Evolutionary conservation across 2,113 vertebrate genomes (phyloP).

Genomic region (Silurus glanis): DNA sequence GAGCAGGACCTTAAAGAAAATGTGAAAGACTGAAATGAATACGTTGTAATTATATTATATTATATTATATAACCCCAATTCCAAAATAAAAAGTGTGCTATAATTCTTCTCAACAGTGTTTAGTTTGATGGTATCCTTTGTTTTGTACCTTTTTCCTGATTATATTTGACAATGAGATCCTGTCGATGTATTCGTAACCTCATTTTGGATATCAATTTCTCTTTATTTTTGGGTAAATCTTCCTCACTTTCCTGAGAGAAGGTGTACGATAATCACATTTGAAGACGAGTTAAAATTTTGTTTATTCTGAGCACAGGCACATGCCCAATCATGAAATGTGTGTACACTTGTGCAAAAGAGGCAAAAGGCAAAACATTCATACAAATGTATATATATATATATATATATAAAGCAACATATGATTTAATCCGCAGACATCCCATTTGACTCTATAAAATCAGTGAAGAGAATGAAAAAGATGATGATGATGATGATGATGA

Average conservation of each 20-base stretch:
- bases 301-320: background rate
- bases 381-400: background rate
- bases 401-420: background rate
- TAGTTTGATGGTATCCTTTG: no score
- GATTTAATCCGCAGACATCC: background rate
- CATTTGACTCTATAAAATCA: background rate
- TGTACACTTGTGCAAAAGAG: background rate
- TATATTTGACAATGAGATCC: no score
- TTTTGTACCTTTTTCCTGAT: background rate
- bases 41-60: no score
- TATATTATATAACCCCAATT: no score
- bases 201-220: background rate
- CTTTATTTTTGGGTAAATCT: background rate
- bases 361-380: no score
- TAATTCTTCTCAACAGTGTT: no score
- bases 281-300: background rate
- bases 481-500: background rate
- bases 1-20: no score
- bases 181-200: no score
- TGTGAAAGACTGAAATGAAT: no score
- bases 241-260: background rate
- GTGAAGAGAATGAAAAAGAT: background rate
- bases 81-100: no score
- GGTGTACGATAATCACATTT: background rate
- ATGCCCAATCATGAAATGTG: background rate